Conservation (phyloP, 2,797 vertebrate genomes). For the Dendrocincla fuliginosa region DNA sequence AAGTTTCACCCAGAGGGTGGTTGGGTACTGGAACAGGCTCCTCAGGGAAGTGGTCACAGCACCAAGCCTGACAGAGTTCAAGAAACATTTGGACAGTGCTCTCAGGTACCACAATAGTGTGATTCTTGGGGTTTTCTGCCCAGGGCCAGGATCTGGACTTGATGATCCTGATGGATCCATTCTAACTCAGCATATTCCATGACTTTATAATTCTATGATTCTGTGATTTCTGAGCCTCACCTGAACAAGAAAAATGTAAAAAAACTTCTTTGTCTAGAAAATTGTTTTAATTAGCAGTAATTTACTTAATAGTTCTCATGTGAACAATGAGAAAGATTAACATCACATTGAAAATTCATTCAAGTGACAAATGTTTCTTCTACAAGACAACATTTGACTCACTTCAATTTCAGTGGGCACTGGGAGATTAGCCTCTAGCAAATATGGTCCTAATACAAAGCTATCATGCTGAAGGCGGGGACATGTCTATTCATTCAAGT, state of each 20-base stretch:
- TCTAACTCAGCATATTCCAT: background rate
- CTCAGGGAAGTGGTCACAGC: background rate
- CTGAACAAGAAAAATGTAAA: background rate
- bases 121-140: background rate
- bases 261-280: background rate
- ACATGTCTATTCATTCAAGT: background rate
- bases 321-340: background rate
- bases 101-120: no score
- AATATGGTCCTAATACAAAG: background rate
- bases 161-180: background rate
- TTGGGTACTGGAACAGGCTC: background rate
- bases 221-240: background rate
- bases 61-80: background rate
- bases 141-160: background rate
- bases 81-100: background rate
- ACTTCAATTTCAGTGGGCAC: background rate
- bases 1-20: background rate
- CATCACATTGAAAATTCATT: background rate
- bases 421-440: background rate
- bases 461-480: background rate
- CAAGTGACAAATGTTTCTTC: slow-evolving; percentile 4
- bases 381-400: background rate
- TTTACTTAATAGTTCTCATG: background rate
- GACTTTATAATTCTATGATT: background rate
- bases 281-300: background rate